Conservation (phyloP, 2,888 invertebrate genomes). For the Caenorhabditis doughertyi region DNA sequence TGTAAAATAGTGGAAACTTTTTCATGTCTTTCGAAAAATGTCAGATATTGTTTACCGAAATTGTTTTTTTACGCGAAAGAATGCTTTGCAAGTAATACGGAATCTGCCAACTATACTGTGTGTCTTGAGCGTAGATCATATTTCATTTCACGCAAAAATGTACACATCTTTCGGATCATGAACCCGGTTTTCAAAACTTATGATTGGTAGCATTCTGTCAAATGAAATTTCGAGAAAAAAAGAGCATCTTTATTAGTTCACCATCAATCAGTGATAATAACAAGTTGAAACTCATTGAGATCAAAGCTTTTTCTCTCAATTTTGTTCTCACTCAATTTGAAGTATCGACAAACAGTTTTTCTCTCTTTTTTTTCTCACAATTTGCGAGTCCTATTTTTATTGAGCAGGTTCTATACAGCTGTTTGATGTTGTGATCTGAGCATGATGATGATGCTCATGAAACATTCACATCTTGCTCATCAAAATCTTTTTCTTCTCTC, state of each 20-base stretch:
- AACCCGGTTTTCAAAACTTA: conserved; percentile 22
- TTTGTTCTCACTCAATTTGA: conserved; percentile 26
- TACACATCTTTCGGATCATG: conserved; percentile 31
- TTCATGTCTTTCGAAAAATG: neutral
- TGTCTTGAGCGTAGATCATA: conserved; percentile 24
- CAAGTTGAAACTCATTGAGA: conserved; percentile 13
- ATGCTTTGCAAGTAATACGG: conserved; percentile 11
- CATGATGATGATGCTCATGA: conserved; percentile 39
- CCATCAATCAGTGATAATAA: neutral
- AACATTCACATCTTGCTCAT: conserved; percentile 55
- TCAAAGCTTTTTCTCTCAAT: neutral
- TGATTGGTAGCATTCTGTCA: conserved; percentile 36
- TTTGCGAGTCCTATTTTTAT: neutral
- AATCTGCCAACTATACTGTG: conserved; percentile 26
- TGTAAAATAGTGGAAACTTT: neutral
- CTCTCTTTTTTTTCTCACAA: conserved; percentile 7
- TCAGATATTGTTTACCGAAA: conserved; percentile 11
- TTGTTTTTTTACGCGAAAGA: neutral
- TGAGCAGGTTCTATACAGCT: conserved; percentile 6
- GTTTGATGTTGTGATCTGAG: conserved; percentile 50
- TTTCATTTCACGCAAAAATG: conserved; percentile 43
- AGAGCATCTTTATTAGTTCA: no score
- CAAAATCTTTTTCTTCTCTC: conserved; percentile 26
- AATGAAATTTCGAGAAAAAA: neutral
- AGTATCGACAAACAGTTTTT: conserved; percentile 55